Evolutionary conservation across 2,888 invertebrate species (phyloP).

Genomic region (Caenorhabditis sp.): DNA sequence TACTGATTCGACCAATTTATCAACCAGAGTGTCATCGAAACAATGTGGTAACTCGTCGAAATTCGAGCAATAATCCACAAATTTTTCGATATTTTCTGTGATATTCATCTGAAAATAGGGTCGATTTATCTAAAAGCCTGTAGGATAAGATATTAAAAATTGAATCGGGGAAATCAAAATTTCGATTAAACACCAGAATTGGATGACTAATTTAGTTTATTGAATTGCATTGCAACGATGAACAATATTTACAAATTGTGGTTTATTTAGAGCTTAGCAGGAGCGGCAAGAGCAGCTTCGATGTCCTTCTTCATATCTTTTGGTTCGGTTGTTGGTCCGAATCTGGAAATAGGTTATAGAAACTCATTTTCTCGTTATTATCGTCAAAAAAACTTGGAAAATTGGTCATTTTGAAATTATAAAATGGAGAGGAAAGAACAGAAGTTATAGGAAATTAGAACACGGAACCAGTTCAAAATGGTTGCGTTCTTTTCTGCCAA

Average conservation of each 20-base stretch:
- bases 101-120: background rate
- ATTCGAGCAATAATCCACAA: constrained; percentile 16
- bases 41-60: constrained; percentile 49
- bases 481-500: too few species aligned
- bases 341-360: constrained; percentile 22
- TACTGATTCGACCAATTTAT: constrained; percentile 42
- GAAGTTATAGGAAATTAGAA: too few species aligned
- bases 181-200: background rate
- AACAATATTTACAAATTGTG: background rate
- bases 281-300: constrained; percentile 54
- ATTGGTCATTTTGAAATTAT: too few species aligned
- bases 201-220: constrained; percentile 5
- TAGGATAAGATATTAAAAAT: background rate
- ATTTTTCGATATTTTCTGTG: constrained; percentile 1
- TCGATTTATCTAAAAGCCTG: background rate
- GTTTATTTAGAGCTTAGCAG: constrained; percentile 34
- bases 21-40: constrained; percentile 54
- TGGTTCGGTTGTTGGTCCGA: constrained; percentile 66
- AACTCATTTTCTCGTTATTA: background rate
- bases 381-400: too few species aligned
- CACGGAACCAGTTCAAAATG: too few species aligned
- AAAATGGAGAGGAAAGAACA: too few species aligned
- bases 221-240: background rate
- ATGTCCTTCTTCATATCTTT: constrained; percentile 66
- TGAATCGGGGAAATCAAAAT: background rate